Conservation (phyloP, 1,140 invertebrate species). For the Solen grandis region DNA sequence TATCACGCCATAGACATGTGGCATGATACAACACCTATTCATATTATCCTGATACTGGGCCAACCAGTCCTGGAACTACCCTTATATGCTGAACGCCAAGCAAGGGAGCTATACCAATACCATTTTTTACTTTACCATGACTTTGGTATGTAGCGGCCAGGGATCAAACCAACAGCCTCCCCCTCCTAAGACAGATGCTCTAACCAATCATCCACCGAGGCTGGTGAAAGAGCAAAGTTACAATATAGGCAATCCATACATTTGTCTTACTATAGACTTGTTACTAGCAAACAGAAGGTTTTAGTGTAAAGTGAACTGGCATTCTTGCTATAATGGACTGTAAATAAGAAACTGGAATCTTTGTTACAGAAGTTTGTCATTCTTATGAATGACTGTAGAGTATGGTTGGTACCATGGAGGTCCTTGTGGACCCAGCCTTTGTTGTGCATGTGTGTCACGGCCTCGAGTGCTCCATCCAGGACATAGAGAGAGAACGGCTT, state of each 20-base stretch:
- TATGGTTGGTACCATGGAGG: slow-evolving; percentile 52
- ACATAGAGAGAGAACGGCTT: slow-evolving; percentile 52
- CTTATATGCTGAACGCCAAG: too few relatives aligned
- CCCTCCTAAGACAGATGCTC: too few relatives aligned
- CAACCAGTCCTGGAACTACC: too few relatives aligned
- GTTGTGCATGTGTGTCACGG: slow-evolving; percentile 23
- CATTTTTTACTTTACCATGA: too few relatives aligned
- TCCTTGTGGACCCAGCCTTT: slow-evolving; percentile 52
- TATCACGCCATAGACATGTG: too few relatives aligned
- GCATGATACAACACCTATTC: too few relatives aligned
- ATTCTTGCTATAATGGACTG: not conserved
- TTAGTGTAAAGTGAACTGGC: not conserved
- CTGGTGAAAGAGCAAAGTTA: not conserved
- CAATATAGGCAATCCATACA: too few relatives aligned
- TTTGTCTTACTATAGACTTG: not conserved
- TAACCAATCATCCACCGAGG: too few relatives aligned
- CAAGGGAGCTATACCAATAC: too few relatives aligned
- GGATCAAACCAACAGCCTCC: too few relatives aligned
- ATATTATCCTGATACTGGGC: too few relatives aligned
- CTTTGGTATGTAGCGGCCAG: too few relatives aligned
- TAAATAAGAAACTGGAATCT: not conserved
- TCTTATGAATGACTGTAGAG: not conserved
- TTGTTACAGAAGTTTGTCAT: not conserved
- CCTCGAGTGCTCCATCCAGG: slow-evolving; percentile 40
- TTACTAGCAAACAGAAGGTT: not conserved